Conservation (phyloP, 1,140 invertebrate genomes). For the Eulimnadia texana region DNA sequence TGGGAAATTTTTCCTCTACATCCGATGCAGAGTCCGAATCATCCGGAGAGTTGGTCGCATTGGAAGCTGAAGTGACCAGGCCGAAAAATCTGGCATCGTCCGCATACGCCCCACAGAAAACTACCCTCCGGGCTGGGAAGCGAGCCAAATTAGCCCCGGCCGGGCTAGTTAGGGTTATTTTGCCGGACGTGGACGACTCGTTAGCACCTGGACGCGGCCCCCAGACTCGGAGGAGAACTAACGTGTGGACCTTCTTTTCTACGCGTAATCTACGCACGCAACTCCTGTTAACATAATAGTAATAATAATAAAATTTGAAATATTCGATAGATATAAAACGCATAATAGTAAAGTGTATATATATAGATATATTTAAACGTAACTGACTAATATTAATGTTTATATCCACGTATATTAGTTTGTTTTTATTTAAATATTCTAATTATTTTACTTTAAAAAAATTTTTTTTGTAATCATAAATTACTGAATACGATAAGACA, state of each 20-base stretch:
- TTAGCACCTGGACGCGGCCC: constrained; percentile 51
- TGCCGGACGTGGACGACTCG: constrained; percentile 33
- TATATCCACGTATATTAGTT: no score
- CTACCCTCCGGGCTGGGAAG: constrained; percentile 69
- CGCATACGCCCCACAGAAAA: constrained; percentile 75
- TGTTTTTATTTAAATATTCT: no score
- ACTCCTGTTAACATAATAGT: constrained; percentile 40
- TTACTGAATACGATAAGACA: no score
- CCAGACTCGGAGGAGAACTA: constrained; percentile 70
- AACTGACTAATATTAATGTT: no score
- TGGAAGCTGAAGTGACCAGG: constrained; percentile 59
- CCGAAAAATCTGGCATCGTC: constrained; percentile 77
- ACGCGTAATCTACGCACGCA: constrained; percentile 76
- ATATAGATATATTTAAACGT: no score
- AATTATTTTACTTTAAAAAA: no score
- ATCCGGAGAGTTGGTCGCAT: constrained; percentile 8
- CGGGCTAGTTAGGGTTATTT: constrained; percentile 19
- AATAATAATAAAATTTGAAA: no score
- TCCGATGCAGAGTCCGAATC: background rate
- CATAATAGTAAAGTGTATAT: no score
- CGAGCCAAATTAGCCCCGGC: constrained; percentile 44
- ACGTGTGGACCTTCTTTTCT: constrained; percentile 72
- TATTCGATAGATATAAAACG: no score
- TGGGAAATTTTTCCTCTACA: background rate
- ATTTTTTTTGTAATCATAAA: no score